Evolutionary conservation across 2,113 vertebrate species (phyloP).

Genomic region (Chionis minor): DNA sequence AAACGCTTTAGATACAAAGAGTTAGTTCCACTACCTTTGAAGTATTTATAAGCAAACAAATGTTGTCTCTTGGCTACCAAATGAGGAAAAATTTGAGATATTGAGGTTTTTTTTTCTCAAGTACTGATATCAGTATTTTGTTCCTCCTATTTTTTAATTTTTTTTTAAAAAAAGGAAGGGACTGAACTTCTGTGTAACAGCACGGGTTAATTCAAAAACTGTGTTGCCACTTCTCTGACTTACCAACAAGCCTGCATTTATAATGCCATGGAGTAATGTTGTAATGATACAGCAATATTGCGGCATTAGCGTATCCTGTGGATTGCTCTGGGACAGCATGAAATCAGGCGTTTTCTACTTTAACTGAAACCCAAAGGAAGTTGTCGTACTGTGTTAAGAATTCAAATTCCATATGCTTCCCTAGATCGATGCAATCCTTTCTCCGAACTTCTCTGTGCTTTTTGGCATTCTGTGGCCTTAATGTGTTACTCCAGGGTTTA

Average conservation of each 20-base stretch:
- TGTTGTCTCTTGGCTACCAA: neutral
- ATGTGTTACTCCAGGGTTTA: neutral
- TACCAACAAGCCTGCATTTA: neutral
- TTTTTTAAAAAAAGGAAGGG: neutral
- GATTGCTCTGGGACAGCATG: neutral
- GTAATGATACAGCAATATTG: neutral
- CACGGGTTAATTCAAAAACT: neutral
- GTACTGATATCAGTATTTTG: neutral
- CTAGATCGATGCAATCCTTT: rapidly evolving
- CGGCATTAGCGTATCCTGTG: neutral
- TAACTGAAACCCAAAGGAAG: neutral
- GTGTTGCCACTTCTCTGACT: neutral
- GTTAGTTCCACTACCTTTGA: neutral
- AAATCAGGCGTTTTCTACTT: neutral
- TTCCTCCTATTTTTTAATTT: neutral
- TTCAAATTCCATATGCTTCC: neutral
- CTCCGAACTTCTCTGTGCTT: neutral
- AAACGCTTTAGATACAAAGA: neutral
- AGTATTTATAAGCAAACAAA: neutral
- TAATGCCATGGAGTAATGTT: neutral
- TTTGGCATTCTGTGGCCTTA: neutral
- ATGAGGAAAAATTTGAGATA: neutral
- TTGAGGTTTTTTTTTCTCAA: neutral
- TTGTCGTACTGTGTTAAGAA: neutral
- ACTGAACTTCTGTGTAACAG: neutral